Evolutionary conservation across 2,113 vertebrate species (phyloP), one percentile per base, ranked within the genome.

Genomic region (Herpetotheres cachinnans): DNA sequence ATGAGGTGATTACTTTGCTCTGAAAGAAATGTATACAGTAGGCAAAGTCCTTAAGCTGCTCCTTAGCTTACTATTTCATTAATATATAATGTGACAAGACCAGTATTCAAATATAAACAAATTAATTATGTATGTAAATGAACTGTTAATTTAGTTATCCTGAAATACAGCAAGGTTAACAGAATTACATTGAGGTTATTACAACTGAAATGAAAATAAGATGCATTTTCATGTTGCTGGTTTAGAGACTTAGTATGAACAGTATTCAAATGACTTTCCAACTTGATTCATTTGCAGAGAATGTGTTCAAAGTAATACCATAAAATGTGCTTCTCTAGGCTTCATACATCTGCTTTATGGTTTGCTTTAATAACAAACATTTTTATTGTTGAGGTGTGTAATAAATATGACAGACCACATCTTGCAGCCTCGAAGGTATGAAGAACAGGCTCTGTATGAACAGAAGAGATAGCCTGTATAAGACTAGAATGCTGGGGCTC

Each of bases 61-160:
- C 47, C 78, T 97, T 88, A 81, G 50, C 12, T 80, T 96, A 61
- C 26, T 79, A 34, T 77, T 62, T 88, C 58, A 91, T 96, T 92
- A 95, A 96, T 86, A 86, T 49, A 67, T 65, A 91, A 89, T 91
- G 12, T 90, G 69, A 91, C 55, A 89, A 80, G 78, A 76, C 32
- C n/a, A 82, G 38, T 74, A 86, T 86, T 89, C 55, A 94, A 73
- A 93, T 70, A 90, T 42, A 76, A 96, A 92, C 81, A 93, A 94
- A 93, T 83, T 78, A 58, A 88, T 96, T 95, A 79, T 80, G 34
- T 67, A 93, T 89, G 55, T 50, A 93, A 91, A 97, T 82, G 25
- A 95, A 94, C 61, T 84, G 82, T 69, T 93, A 95, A 90, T 93
- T 96, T 92, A 88, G 71, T 95, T 97, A 79, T 84, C 32, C 47